phyloP scores from a whole-genome alignment of 2,797 vertebrate genomes.

The Scyliorhinus canicula region DNA sequence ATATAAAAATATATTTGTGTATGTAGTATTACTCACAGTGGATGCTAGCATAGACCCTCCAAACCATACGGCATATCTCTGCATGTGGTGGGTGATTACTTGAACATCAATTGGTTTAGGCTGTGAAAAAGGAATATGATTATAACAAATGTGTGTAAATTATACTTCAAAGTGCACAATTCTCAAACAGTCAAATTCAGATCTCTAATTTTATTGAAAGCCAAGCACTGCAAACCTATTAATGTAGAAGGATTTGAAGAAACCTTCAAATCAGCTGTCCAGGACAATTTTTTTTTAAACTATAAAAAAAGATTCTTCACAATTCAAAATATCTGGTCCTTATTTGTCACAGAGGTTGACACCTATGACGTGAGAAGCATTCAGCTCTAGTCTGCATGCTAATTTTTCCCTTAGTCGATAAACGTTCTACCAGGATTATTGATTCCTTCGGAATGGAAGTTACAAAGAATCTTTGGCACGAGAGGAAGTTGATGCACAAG shows the following conservation, averaged over 20 bases:
- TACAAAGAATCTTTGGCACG: not conserved
- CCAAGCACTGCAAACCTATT: not conserved
- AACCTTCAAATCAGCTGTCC: not conserved
- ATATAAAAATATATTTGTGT: not conserved
- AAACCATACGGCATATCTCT: conserved; percentile 97
- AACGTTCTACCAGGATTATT: not conserved
- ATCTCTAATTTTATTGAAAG: not conserved
- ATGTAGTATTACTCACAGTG: conserved; percentile 71
- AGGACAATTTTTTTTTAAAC: not conserved
- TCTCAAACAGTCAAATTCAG: not conserved
- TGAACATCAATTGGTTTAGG: conserved; percentile 97
- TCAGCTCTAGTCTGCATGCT: not conserved
- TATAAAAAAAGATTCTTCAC: not conserved
- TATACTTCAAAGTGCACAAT: not conserved
- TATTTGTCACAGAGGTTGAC: not conserved
- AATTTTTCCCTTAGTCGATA: not conserved
- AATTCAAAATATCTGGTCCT: not conserved
- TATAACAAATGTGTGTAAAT: not conserved
- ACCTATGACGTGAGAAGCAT: not conserved
- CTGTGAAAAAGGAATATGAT: conserved; percentile 50
- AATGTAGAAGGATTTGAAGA: not conserved
- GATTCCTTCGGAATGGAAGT: not conserved
- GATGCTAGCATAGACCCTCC: conserved; percentile 97
- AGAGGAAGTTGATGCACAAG: not conserved
- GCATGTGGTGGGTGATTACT: conserved; percentile 96